These are phyloP conservation scores for Rhopalosiphum nymphaeae DNA, from an alignment of 2,888 invertebrate genomes.

Conservation along the genomic window DNA sequence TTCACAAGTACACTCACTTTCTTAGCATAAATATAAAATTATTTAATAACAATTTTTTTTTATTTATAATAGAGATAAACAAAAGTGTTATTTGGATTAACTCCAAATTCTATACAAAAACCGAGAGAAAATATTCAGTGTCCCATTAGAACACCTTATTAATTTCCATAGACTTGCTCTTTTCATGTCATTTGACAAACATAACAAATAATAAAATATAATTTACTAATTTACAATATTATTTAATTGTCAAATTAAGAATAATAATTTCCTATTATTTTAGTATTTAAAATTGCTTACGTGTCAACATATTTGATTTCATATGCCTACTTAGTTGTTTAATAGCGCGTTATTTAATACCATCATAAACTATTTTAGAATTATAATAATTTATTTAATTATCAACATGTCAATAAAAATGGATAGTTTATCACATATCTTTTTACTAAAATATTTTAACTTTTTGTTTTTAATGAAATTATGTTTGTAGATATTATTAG, in stretches of 20 bases:
- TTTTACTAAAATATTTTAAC: not conserved
- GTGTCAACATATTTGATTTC: not conserved
- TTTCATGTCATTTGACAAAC: not conserved
- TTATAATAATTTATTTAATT: constrained; percentile 24
- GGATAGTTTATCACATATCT: not conserved
- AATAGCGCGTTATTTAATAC: not conserved
- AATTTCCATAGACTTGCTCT: not conserved
- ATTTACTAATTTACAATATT: not conserved
- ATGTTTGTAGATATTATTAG: not conserved
- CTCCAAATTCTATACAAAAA: constrained; percentile 23
- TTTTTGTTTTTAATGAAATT: not conserved
- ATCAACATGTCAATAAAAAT: not conserved
- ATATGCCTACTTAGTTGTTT: not conserved
- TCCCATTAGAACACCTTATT: not conserved
- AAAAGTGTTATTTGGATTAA: constrained; percentile 25
- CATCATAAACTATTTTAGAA: not conserved
- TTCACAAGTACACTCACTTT: not conserved
- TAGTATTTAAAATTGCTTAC: not conserved
- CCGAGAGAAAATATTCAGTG: not conserved
- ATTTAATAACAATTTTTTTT: not conserved
- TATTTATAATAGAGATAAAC: not conserved
- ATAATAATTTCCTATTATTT: not conserved
- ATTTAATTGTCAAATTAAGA: not conserved
- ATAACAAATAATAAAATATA: not conserved
- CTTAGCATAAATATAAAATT: not conserved